phyloP scores from a whole-genome alignment of 2,797 vertebrate species.

The Catamblyrhynchus diadema region DNA sequence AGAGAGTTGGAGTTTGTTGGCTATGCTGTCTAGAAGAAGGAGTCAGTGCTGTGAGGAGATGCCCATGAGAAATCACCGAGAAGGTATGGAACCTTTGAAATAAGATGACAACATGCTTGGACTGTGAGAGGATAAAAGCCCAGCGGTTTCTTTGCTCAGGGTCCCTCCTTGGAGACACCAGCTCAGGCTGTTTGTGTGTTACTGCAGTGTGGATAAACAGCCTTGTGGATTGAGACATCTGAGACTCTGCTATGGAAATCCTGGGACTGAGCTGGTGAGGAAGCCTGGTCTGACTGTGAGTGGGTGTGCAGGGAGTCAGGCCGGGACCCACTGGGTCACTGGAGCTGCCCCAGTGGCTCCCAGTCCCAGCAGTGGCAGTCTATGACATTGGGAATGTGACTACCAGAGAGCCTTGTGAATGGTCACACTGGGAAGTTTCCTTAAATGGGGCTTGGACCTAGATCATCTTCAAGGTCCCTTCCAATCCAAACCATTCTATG shows the following conservation, averaged over 20 bases:
- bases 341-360: accelerated
- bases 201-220: not conserved
- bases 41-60: accelerated
- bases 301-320: not conserved
- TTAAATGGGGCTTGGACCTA: not conserved
- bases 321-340: accelerated
- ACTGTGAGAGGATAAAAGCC: not conserved
- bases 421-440: not conserved
- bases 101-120: accelerated
- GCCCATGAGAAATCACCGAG: too few relatives aligned
- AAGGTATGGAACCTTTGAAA: too few relatives aligned
- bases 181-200: not conserved
- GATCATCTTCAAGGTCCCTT: not conserved
- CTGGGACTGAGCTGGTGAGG: accelerated
- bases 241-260: not conserved
- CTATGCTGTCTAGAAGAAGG: accelerated
- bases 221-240: accelerated
- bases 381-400: not conserved
- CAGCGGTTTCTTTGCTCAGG: not conserved
- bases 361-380: not conserved
- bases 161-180: not conserved
- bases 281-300: not conserved
- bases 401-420: too few relatives aligned
- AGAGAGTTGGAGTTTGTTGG: too few relatives aligned
- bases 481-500: not conserved